Base-by-base conservation (phyloP, 1,140 invertebrate genomes). In the Psix sp. region DNA sequence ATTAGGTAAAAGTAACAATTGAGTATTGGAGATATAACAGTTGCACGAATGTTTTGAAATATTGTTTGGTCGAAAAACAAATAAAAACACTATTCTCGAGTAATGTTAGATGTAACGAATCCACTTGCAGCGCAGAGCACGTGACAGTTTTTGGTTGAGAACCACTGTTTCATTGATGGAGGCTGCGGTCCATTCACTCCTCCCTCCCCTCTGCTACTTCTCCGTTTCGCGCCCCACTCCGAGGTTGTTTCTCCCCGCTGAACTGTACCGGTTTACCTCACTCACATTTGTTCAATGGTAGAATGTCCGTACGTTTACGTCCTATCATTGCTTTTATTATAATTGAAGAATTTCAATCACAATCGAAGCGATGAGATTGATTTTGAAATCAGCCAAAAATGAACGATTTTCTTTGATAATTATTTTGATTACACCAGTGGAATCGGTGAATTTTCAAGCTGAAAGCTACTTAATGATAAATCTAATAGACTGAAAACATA, bases 121-220 rank as follows among this genome's bases (percentile, higher is more conserved):
- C 5, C 33, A 35, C 10, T 35, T 35, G 39, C 45, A 51, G 52
- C 40, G 57, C 9, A 43, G 7, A 65, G 26, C 51, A 48, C 52
- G 70, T 70, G 65, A 76, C 49, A 38, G 39, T 17, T 33, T 14
- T 26, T 29, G 54, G 13, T 72, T 84, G 82, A 84, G 79, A 78
- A 77, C 68, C 82, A 57, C 82, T 84, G 80, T 51, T 86, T 86
- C 84, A 86, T 86, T 86, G 82, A 86, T 82, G 73, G 80, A 84
- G 79, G 80, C 80, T 80, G 79, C 65, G 77, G 74, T 77, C 74
- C 74, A 77, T 77, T 77, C 74, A 73, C 74, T 77, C 65, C 52
- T 68, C 70, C 68, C 70, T 68, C 57, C 74, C 45, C 46, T 46
- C 51, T 5, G 26, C 46, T 66, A n/a, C 49, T 60, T 65, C 60